phyloP scores from a whole-genome alignment of 2,797 vertebrate species.

The Neoniphon sammara region DNA sequence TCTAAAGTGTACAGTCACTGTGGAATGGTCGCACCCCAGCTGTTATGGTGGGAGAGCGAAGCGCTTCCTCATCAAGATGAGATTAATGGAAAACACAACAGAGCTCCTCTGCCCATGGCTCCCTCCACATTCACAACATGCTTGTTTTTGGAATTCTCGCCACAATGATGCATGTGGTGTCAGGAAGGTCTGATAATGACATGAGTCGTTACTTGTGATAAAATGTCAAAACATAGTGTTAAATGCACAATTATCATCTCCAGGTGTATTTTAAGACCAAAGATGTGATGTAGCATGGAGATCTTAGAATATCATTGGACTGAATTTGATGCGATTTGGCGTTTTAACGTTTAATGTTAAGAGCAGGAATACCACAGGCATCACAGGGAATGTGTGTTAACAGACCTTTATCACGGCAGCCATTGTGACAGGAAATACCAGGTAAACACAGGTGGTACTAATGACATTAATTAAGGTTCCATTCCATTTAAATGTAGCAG shows the following conservation, averaged over 20 bases:
- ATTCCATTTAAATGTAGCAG: no score
- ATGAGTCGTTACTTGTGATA: background rate
- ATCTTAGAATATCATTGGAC: background rate
- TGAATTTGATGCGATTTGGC: background rate
- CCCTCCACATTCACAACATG: background rate
- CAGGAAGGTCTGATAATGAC: background rate
- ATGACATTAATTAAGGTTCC: no score
- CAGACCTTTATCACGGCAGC: no score
- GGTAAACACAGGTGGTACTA: no score
- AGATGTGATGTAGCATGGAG: background rate
- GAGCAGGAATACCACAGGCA: background rate
- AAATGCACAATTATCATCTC: background rate
- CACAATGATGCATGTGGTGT: background rate
- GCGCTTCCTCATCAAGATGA: constrained; percentile 36
- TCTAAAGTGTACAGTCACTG: constrained; percentile 30
- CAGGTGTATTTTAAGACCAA: background rate
- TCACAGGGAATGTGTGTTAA: background rate
- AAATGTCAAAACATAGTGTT: background rate
- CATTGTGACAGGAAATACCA: no score
- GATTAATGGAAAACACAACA: constrained; percentile 46
- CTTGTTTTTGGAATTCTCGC: background rate
- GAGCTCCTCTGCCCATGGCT: background rate
- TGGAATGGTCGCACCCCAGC: constrained; percentile 25
- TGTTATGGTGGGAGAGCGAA: constrained; percentile 39
- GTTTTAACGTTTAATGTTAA: no score